phyloP scores from a whole-genome alignment of 2,113 vertebrate species.

The Elanoides forficatus region DNA sequence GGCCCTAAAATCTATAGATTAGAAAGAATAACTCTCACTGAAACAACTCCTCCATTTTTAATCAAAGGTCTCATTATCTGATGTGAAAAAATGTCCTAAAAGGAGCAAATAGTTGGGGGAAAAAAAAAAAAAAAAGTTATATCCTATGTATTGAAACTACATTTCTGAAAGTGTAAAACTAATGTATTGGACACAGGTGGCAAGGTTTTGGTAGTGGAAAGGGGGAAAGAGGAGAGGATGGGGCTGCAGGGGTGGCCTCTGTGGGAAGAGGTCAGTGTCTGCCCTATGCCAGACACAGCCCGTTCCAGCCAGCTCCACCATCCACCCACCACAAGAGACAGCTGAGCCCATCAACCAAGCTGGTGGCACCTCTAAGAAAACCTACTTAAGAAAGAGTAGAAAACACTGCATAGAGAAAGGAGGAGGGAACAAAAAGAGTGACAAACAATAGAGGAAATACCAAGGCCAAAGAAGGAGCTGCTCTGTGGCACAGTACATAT shows the following conservation, averaged over 20 bases:
- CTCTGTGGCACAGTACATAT: accelerated
- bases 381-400: accelerated
- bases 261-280: neutral
- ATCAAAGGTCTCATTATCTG: neutral
- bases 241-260: neutral
- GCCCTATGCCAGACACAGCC: neutral
- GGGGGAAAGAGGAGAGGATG: neutral
- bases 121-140: neutral
- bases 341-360: neutral
- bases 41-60: neutral
- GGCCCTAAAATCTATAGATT: neutral
- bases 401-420: neutral
- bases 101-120: neutral
- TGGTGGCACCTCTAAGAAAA: neutral
- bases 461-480: neutral
- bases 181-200: neutral
- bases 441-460: neutral
- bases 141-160: neutral
- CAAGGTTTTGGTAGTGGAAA: neutral
- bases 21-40: neutral
- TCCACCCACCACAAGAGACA: neutral
- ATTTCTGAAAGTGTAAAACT: neutral
- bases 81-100: neutral
- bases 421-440: neutral
- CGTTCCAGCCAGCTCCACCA: accelerated